Percentiles rank a stretch among this genome's conserved stretches.
Conservation (phyloP, 2,888 invertebrate species). For the Brenthis ino region DNA sequence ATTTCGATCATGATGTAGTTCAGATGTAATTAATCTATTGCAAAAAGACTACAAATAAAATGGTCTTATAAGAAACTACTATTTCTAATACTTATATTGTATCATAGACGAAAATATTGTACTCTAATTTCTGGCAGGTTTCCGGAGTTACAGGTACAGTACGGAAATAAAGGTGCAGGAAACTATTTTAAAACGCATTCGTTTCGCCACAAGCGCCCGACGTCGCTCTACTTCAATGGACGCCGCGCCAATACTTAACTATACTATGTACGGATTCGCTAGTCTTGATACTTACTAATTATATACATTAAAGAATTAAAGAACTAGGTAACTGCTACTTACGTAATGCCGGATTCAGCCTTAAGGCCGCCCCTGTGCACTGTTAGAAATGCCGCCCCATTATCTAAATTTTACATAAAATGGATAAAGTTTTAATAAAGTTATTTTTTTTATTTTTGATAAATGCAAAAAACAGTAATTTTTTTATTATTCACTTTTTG, state of each 20-base stretch:
- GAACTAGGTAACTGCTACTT: neutral
- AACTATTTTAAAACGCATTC: conserved; percentile 65
- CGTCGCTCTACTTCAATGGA: conserved; percentile 73
- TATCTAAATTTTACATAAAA: too few relatives aligned
- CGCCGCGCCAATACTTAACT: conserved; percentile 59
- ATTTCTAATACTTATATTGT: neutral
- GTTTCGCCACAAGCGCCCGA: conserved; percentile 60
- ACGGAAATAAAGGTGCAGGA: conserved; percentile 34
- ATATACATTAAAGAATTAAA: neutral
- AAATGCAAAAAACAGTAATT: too few relatives aligned
- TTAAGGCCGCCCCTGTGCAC: too few relatives aligned
- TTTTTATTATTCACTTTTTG: too few relatives aligned
- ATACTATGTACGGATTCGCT: conserved; percentile 48
- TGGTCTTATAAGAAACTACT: too few relatives aligned
- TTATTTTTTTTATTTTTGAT: too few relatives aligned
- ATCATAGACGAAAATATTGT: conserved; percentile 19
- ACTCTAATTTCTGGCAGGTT: conserved; percentile 30
- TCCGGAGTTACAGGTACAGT: conserved; percentile 43
- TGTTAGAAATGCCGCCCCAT: too few relatives aligned
- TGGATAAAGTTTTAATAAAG: too few relatives aligned
- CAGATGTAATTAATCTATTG: too few relatives aligned
- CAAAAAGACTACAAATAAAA: too few relatives aligned
- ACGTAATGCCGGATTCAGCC: neutral
- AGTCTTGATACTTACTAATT: conserved; percentile 50
- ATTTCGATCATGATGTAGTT: too few relatives aligned